Conservation (phyloP, 2,113 vertebrate genomes). For the Stegostoma tigrinum region DNA sequence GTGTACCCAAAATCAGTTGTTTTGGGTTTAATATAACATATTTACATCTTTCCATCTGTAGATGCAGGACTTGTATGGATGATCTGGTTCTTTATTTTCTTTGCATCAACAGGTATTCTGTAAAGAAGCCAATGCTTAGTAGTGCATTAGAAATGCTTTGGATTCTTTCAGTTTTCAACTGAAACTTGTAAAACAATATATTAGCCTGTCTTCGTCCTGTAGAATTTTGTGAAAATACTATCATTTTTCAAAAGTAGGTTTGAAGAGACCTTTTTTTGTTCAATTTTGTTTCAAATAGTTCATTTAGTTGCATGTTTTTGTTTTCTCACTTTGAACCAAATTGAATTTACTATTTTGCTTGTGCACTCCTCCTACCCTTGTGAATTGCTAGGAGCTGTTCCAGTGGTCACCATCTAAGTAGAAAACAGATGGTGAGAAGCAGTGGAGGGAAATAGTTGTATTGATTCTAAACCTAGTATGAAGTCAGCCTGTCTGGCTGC, state of each 20-base stretch:
- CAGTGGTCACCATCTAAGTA: not conserved
- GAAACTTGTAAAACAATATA: not conserved
- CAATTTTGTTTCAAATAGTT: not conserved
- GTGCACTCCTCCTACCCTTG: not conserved
- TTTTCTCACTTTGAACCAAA: not conserved
- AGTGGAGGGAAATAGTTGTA: not conserved
- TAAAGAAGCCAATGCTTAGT: not conserved
- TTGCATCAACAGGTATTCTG: not conserved
- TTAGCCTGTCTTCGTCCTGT: not conserved
- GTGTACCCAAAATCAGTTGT: not conserved
- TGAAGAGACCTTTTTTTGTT: not conserved
- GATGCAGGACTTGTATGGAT: slow-evolving; percentile 11
- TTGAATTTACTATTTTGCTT: not conserved
- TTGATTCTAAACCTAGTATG: not conserved
- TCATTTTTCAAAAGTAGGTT: not conserved
- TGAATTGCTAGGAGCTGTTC: not conserved
- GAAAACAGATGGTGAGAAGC: not conserved
- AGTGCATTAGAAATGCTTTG: not conserved
- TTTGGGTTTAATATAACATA: not conserved
- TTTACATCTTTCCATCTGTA: not conserved
- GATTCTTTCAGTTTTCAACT: not conserved
- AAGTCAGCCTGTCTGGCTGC: not conserved
- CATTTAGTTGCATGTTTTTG: not conserved
- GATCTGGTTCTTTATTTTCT: slow-evolving; percentile 31
- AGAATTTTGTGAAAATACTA: not conserved